Base-by-base conservation (phyloP, 2,888 invertebrate species). In the Mimumesa dahlbomi region DNA sequence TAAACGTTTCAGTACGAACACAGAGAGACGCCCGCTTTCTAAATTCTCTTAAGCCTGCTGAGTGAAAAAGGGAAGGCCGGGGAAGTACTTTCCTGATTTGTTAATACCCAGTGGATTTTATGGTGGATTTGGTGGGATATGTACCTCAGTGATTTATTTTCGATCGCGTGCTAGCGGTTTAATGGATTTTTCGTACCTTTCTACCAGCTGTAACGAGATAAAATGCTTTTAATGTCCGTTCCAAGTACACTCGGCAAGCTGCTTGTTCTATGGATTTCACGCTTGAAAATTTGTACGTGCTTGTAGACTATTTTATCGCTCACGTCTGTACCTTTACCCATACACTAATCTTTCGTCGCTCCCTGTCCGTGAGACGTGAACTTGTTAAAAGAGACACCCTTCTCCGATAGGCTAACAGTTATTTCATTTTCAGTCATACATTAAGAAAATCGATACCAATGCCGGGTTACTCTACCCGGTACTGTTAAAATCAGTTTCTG, bases 21-120 rank as follows among this genome's bases (percentile, higher is more conserved):
- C 63, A 22, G 54, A 58, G 56, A 52, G 58, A 45, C 58, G 31
- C 14, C 52, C 66, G 59, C 63, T 74, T 79, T 67, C 67, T 80
- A 80, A 80, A 80, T 80, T 81, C 79, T 72, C 70, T 81, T 81
- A 80, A 80, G 76, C 76, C 67, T 58, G 63, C 34, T 62, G 68
- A 78, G 78, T 78, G 78, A 78, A 78, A 79, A 79, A 79, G 71
- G 59, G 66, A 79, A 79, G 67, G 53, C 67, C 64, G 45, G 40
- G 59, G 21, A 72, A 77, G 69, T 77, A 66, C 81, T 81, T 58
- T 57, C 71, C 77, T 80, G 79, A 79, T 79, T 79, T 79, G 80
- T 77, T 80, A 79, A 79, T 79, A 70, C 79, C 71, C 61, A 31
- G 53, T 62, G 68, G 75, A 79, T 79, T 77, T 77, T 46, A 77